Evolutionary conservation across 2,113 vertebrate genomes (phyloP), one percentile per base, ranked within the genome.

Genomic region (Ophthalmotilapia sp.): DNA sequence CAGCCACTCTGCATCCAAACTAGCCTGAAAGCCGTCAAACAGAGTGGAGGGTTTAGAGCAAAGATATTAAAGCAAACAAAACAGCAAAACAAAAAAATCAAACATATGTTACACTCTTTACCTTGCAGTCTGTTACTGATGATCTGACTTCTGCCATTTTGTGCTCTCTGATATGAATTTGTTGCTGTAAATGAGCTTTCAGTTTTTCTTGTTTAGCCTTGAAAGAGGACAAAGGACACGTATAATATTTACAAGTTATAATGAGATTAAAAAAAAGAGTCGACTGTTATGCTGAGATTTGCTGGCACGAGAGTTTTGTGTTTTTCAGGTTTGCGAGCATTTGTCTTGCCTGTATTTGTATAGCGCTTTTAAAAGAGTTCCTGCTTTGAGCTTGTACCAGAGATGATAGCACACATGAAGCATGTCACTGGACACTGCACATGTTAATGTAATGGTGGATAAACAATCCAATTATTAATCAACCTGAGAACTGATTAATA

Each of bases 101-200:
- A 31, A 5, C 23, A 47, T 23, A 5, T 3, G 13, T 21, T 19
- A 3, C 23, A 6, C 17, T 81, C 23, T 75, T 84, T 56, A 95
- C 96, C 89, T 92, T 75, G 58, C 88, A 94, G 54, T 26, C 68
- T 62, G n/a, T 58, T 38, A 19, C 87, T 11, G 86, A 85, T 3
- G 70, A 89, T 49, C 21, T 85, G 68, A 96, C 79, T 75, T 94
- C 87, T 5, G 38, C n/a, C 10, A 89, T 21, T 23, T 95, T 95
- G 6, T 87, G 55, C 21, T 91, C 53, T 83, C 53, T 90, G 9
- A 21, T 70, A 4, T 88, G 38, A 68, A 94, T 91, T 62, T 79
- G 86, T 15, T 82, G 33, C 77, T 84, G 45, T 29, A 92, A 58
- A 13, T 89, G 58, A 2, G 85, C 86, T 40, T 40, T 89, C 3